These are phyloP conservation scores for Bombus picipes DNA, from an alignment of 1,140 invertebrate genomes.

Conservation along the genomic window DNA sequence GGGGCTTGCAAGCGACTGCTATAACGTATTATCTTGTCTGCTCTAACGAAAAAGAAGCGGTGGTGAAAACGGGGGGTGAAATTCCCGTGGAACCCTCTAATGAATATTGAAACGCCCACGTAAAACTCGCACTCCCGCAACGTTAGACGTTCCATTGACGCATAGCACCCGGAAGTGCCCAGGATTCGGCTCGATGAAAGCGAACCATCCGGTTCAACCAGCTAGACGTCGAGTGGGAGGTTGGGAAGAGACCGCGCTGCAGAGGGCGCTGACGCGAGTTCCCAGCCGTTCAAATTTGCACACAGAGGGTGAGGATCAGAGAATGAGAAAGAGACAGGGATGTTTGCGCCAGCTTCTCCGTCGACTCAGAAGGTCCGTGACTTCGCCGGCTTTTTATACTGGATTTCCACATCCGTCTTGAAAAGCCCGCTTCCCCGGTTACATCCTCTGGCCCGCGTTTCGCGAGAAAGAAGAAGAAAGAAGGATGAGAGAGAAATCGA, in stretches of 20 bases:
- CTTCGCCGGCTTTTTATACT: constrained; percentile 60
- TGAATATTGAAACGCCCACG: constrained; percentile 40
- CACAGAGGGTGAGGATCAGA: constrained; percentile 55
- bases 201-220: constrained; percentile 31
- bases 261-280: constrained; percentile 47
- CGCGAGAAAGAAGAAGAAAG: not conserved
- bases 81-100: not conserved
- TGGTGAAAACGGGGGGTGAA: not conserved
- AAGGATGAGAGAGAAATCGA: not conserved
- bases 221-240: constrained; percentile 14
- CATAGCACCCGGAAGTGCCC: constrained; percentile 41
- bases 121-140: constrained; percentile 12
- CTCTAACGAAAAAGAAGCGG: not conserved
- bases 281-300: constrained; percentile 74
- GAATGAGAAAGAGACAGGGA: constrained; percentile 36
- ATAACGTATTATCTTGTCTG: not conserved
- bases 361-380: constrained; percentile 55
- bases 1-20: not conserved
- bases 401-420: constrained; percentile 36
- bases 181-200: constrained; percentile 40
- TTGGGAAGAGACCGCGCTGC: not conserved
- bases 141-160: constrained; percentile 45
- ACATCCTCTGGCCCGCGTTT: not conserved
- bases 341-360: constrained; percentile 41
- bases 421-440: constrained; percentile 1